These are phyloP conservation scores for Silurus meridionalis DNA, from an alignment of 2,113 vertebrate species.

Conservation along the genomic window DNA sequence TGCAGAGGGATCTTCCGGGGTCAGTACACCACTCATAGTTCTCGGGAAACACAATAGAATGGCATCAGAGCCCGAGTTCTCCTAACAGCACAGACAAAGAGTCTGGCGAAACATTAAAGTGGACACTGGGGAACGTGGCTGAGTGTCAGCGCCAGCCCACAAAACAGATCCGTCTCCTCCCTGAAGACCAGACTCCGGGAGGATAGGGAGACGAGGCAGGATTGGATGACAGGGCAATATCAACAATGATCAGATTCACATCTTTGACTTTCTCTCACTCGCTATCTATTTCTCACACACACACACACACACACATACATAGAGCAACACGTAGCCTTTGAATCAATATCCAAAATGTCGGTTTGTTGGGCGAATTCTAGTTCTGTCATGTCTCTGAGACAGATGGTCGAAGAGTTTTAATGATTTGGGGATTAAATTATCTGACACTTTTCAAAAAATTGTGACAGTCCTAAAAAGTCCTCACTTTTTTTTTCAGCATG, in stretches of 20 bases:
- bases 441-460: constrained; percentile 7
- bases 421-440: constrained; percentile 27
- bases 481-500: background rate
- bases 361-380: background rate
- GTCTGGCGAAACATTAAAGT: constrained; percentile 34
- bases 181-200: constrained; percentile 27
- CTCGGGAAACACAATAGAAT: constrained; percentile 30
- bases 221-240: constrained; percentile 47
- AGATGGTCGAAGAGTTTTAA: constrained; percentile 22
- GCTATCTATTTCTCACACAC: background rate
- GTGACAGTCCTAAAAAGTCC: background rate
- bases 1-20: background rate
- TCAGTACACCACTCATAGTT: background rate
- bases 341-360: constrained; percentile 47
- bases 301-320: constrained; percentile 34
- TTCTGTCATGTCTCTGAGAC: background rate
- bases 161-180: constrained; percentile 50
- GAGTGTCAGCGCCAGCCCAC: constrained; percentile 40
- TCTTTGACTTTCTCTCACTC: background rate
- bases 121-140: constrained; percentile 43
- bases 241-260: constrained; percentile 47
- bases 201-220: background rate
- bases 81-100: constrained; percentile 41
- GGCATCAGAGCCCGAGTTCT: constrained; percentile 32
- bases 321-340: constrained; percentile 24